These are phyloP conservation scores for Watersipora subatra DNA, from an alignment of 1,140 invertebrate species.

Conservation along the genomic window DNA sequence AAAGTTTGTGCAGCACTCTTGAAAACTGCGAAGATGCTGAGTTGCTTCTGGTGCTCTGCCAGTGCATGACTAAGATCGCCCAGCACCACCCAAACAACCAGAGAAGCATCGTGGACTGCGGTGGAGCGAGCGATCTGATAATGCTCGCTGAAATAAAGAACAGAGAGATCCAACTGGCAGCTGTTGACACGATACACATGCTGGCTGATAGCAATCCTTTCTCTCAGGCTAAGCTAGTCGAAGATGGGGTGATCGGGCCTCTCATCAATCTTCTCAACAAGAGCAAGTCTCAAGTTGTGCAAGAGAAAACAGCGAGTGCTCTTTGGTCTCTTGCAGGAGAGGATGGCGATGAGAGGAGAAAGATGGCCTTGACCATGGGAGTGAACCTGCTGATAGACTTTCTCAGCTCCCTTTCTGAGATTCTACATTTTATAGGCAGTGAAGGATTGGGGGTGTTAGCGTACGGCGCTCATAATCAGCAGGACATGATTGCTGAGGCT, in stretches of 20 bases:
- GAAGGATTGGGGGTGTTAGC: slow-evolving; percentile 32
- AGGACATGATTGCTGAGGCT: slow-evolving; percentile 24
- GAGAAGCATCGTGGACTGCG: slow-evolving; percentile 23
- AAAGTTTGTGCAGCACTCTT: slow-evolving; percentile 21
- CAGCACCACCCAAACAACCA: slow-evolving; percentile 23
- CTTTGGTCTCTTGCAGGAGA: slow-evolving; percentile 36
- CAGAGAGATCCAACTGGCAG: slow-evolving; percentile 26
- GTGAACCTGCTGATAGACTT: slow-evolving; percentile 33
- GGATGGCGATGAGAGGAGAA: slow-evolving; percentile 24
- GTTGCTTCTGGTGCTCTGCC: slow-evolving; percentile 24
- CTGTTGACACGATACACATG: slow-evolving; percentile 28
- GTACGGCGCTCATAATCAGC: slow-evolving; percentile 28
- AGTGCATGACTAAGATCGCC: slow-evolving; percentile 21
- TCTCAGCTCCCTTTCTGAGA: slow-evolving; percentile 27
- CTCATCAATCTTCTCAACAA: slow-evolving; percentile 28
- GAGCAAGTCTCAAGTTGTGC: slow-evolving; percentile 18
- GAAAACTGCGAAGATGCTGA: slow-evolving; percentile 13
- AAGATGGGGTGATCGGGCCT: slow-evolving; percentile 22
- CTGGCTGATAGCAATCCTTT: slow-evolving; percentile 27
- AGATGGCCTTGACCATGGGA: slow-evolving; percentile 32
- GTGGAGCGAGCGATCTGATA: slow-evolving; percentile 22
- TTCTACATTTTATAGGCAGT: slow-evolving; percentile 34
- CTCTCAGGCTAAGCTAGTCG: slow-evolving; percentile 25
- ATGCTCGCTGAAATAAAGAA: slow-evolving; percentile 17
- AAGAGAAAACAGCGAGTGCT: slow-evolving; percentile 33